Conservation (phyloP, 30 jellyfish, hydroid and myxozoan species). For the Hydra vulgaris region DNA sequence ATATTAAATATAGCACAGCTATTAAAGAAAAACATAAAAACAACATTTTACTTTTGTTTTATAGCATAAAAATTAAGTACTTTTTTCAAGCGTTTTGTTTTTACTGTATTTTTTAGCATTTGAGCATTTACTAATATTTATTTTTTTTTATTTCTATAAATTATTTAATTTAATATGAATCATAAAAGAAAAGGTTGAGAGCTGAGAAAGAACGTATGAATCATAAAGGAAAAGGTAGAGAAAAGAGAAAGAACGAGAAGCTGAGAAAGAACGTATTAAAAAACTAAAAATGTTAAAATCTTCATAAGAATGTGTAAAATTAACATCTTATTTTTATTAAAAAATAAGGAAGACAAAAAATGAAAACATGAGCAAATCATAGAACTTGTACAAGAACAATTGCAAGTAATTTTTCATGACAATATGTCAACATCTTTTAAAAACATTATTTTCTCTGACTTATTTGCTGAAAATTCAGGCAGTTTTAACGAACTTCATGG, state of each 20-base stretch:
- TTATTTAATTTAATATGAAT: neutral
- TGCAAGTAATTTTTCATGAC: neutral
- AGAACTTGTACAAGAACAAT: neutral
- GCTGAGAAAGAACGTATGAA: neutral
- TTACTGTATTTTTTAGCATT: neutral
- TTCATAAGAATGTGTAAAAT: neutral
- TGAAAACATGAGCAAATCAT: neutral
- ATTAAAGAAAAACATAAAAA: neutral
- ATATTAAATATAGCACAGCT: neutral
- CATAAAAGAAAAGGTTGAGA: neutral
- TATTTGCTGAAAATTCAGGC: neutral
- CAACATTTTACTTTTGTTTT: neutral
- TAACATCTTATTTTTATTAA: neutral
- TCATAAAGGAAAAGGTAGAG: too few relatives aligned
- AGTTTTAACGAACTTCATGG: neutral
- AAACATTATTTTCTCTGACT: neutral
- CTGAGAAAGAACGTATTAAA: neutral
- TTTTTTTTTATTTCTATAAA: neutral
- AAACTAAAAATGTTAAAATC: neutral
- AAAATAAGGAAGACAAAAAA: neutral
- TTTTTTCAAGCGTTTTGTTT: neutral
- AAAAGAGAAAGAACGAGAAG: too few relatives aligned
- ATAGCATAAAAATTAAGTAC: neutral
- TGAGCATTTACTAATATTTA: neutral
- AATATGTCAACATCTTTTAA: neutral